Percentiles rank a stretch among this genome's conserved stretches.
Conservation (phyloP, 2,797 vertebrate genomes). For the Gambelia wislizenii region DNA sequence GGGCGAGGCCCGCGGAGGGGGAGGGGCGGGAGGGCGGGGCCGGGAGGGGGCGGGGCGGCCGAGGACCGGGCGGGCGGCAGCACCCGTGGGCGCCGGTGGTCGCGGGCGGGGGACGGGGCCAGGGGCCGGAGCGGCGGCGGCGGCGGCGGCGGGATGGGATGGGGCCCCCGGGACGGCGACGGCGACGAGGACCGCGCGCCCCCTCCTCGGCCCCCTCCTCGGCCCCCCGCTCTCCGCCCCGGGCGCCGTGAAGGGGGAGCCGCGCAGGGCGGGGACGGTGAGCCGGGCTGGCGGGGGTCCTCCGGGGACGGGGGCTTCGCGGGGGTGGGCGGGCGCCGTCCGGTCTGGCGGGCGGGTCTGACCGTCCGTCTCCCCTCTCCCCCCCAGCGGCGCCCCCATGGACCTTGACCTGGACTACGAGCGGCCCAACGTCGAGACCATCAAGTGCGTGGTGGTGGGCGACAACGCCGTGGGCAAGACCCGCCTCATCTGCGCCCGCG, state of each 20-base stretch:
- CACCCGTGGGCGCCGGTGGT: too few species aligned
- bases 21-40: neutral
- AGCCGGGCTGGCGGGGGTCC: neutral
- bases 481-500: constrained; percentile 90
- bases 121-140: too few species aligned
- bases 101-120: neutral
- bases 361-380: neutral
- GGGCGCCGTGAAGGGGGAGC: neutral
- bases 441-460: constrained; percentile 94
- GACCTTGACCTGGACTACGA: constrained; percentile 94
- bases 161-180: neutral
- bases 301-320: accelerated
- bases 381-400: constrained; percentile 81
- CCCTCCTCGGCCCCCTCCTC: neutral
- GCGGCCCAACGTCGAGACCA: constrained; percentile 93
- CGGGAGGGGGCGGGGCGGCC: neutral
- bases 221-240: neutral
- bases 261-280: neutral
- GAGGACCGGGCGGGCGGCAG: neutral
- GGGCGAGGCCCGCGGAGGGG: neutral
- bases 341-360: too few species aligned
- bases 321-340: neutral
- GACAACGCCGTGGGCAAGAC: constrained; percentile 94
- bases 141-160: neutral
- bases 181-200: neutral